Conservation (phyloP, 2,113 vertebrate species). For the Nothoprocta pentlandii region DNA sequence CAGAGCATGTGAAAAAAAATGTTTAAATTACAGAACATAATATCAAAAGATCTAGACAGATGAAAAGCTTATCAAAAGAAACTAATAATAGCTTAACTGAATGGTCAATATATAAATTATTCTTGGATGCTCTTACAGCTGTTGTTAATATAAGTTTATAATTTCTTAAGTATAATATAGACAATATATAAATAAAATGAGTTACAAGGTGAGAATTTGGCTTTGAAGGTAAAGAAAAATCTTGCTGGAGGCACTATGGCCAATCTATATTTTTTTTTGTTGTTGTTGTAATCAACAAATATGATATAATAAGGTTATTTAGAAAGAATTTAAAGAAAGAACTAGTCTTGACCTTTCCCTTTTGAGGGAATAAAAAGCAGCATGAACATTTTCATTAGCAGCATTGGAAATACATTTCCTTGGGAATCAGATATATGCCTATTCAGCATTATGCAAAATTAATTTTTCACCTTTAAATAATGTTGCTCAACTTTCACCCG, state of each 20-base stretch:
- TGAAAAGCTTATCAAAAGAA: not conserved
- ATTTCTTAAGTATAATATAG: not conserved
- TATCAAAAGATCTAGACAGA: not conserved
- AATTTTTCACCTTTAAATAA: not conserved
- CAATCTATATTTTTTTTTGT: slow-evolving; percentile 27
- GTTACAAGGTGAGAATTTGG: not conserved
- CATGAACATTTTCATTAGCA: slow-evolving; percentile 47
- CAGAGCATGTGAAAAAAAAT: not conserved
- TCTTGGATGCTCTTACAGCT: not conserved
- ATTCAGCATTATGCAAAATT: not conserved
- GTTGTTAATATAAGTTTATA: slow-evolving; percentile 51
- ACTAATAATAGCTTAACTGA: not conserved
- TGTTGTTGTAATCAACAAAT: slow-evolving; percentile 51
- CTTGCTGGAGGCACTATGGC: slow-evolving; percentile 23
- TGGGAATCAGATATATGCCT: not conserved
- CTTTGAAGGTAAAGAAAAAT: slow-evolving; percentile 59
- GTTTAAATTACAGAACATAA: not conserved
- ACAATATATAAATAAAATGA: not conserved
- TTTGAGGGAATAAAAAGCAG: slow-evolving; percentile 52
- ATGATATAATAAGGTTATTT: slow-evolving; percentile 48
- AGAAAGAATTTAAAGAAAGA: slow-evolving; percentile 54
- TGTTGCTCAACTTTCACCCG: not conserved
- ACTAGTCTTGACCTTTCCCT: slow-evolving; percentile 44
- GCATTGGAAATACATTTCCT: not conserved
- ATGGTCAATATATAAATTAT: not conserved